Evolutionary conservation across 2,113 vertebrate species (phyloP), one percentile per base, ranked within the genome.

Genomic region (Pogona vitticeps): DNA sequence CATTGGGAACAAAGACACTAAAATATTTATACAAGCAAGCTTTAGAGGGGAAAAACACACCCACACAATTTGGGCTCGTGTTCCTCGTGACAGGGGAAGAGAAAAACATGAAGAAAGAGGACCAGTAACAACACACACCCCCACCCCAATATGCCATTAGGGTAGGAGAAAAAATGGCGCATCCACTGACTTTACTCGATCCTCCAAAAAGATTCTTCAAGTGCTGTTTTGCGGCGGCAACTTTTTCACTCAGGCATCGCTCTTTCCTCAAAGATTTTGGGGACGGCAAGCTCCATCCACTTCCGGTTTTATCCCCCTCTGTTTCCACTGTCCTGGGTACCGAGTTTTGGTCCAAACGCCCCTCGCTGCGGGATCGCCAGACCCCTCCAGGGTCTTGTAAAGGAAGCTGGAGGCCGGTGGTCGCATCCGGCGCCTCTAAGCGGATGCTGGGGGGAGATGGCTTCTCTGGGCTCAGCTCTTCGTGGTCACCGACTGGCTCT

Each of bases 301-400:
- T 93, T 77, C 87, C 82, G 28, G 92, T 80, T 78, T 87, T 86
- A 20, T 89, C 75, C 63, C 59, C 84, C 76, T 56, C 33, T 1
- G 23, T 58, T 38, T 46, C 75, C 63, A 20, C 79, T 71, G 7
- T 86, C 20, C 33, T 61, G 0, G 81, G 79, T 33, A 1, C 58
- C 80, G 56, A 71, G 9, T 46, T 80, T 13, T 89, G 72, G 56
- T 90, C 80, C 85, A 93, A 76, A 38, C 91, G 90, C 15, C 90
- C 90, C 23, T 93, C 92, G 26, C 92, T 93, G 56, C 80, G 88
- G 40, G 88, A 90, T n/a, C 92, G 90, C 92, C 92, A 91, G 80
- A 93, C 65, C 40, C 86, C 59, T 86, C 84, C 83, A 0, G 86
- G 86, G 42, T 88, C 91, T 33, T 87, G 85, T 1, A 87, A n/a